A percentile compares a stretch with the other conserved stretches of the same genome.
phyloP scores from a whole-genome alignment of 1,140 invertebrate genomes.

The Oppia nitens region DNA sequence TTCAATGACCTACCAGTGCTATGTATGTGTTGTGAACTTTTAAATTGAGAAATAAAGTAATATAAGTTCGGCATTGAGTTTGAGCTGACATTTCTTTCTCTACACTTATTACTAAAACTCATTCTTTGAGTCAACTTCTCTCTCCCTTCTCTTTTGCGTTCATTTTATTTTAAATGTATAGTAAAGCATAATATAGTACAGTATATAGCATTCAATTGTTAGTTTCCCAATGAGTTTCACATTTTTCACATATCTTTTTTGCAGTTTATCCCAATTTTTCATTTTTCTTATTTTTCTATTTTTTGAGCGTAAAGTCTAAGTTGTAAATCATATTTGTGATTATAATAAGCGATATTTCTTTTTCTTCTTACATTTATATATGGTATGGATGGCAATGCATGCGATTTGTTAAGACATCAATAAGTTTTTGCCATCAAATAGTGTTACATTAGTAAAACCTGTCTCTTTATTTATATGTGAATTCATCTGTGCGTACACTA shows the following conservation, averaged over 20 bases:
- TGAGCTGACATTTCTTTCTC: neutral
- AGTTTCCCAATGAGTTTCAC: no score
- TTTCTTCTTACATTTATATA: neutral
- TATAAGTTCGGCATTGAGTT: neutral
- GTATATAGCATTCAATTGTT: no score
- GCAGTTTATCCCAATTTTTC: no score
- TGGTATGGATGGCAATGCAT: no score
- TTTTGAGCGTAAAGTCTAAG: neutral
- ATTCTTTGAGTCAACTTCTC: neutral
- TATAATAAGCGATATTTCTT: neutral
- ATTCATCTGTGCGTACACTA: neutral
- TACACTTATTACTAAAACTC: neutral
- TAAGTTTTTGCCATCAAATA: neutral
- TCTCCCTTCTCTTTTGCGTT: no score
- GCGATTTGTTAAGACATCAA: no score
- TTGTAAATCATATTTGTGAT: neutral
- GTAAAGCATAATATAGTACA: no score
- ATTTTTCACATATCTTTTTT: no score
- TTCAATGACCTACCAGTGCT: neutral
- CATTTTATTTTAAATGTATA: no score
- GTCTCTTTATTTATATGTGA: neutral
- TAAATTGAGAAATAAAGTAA: neutral
- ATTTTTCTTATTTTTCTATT: neutral
- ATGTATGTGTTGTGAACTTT: neutral
- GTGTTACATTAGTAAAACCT: neutral